Evolutionary conservation across 2,113 vertebrate genomes (phyloP), one percentile per base, ranked within the genome.

Genomic region (Theristicus caerulescens): DNA sequence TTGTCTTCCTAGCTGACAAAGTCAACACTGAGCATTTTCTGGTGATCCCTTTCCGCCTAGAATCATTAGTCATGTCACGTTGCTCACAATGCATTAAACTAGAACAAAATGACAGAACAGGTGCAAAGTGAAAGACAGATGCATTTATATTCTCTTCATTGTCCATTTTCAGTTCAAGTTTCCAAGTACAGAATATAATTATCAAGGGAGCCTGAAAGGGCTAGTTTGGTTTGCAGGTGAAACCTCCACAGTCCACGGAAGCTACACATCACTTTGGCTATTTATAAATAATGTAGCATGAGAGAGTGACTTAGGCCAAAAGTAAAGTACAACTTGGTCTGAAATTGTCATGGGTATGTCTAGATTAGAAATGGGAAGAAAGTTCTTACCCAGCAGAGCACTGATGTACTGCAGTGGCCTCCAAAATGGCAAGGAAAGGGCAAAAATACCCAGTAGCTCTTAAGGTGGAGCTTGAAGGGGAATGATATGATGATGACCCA

Each of bases 41-140:
- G 52, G 16, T 93, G 86, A 55, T 91, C 73, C 34, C 46, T 86
- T 94, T 97, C 70, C 92, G 72, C 73, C 47, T 74, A 70, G 74
- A 94, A 93, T 96, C 38, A n/a, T 84, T 86, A 88, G 46, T 96
- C 29, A 2, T 1, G 0, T 95, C 88, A 87, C 40, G 6, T 92
- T 93, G 72, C 73, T 97, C 69, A 79, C 65, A 94, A 80, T 88
- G 38, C 44, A 78, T 78, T 94, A 89, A 76, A 87, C 42, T 69
- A 78, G 77, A 94, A 93, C 64, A 86, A 86, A 93, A 84, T 91
- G 80, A 88, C 82, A 87, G 83, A 88, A 76, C 77, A 86, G 73
- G 57, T 76, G 59, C 57, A 87, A 62, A 91, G 27, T 85, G 86
- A 87, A 94, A 96, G 71, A 85, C 74, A 82, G 67, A 71, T 69